phyloP scores from a whole-genome alignment of 2,797 vertebrate species.

The Gadopsis bispinosus region DNA sequence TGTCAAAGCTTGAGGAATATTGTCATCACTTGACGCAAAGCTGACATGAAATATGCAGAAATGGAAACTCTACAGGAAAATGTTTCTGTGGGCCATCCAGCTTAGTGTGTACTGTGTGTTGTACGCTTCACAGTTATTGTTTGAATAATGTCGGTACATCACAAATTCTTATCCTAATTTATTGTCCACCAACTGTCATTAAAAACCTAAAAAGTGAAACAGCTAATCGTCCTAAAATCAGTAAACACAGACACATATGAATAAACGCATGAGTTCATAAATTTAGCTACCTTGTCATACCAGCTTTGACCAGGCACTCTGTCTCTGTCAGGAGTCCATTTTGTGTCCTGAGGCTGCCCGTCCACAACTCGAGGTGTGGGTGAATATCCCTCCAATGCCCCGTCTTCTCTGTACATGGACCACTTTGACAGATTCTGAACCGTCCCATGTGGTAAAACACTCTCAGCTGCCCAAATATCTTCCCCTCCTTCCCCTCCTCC shows the following conservation, averaged over 20 bases:
- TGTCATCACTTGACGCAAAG: constrained; percentile 28
- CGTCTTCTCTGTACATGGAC: constrained; percentile 83
- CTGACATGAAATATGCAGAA: constrained; percentile 28
- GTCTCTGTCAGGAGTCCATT: constrained; percentile 84
- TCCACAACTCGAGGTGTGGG: constrained; percentile 59
- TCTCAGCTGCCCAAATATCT: constrained; percentile 86
- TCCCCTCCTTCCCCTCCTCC: constrained; percentile 80
- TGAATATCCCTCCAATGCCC: constrained; percentile 77
- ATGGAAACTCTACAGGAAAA: constrained; percentile 11
- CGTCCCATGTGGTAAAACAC: constrained; percentile 83
- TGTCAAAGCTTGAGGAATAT: constrained; percentile 31
- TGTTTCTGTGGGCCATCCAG: background rate
- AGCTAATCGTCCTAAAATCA: background rate
- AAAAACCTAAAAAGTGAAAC: background rate
- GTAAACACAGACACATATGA: background rate
- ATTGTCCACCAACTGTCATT: background rate
- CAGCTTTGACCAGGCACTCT: constrained; percentile 84
- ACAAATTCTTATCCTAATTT: background rate
- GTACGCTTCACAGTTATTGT: background rate
- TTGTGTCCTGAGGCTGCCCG: constrained; percentile 57
- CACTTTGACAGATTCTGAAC: constrained; percentile 83
- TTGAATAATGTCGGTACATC: background rate
- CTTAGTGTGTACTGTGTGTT: background rate
- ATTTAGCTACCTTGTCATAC: constrained; percentile 90
- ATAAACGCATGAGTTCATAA: background rate